Evolutionary conservation across 2,113 vertebrate species (phyloP), one percentile per base, ranked within the genome.

Genomic region (Pedetes capensis): DNA sequence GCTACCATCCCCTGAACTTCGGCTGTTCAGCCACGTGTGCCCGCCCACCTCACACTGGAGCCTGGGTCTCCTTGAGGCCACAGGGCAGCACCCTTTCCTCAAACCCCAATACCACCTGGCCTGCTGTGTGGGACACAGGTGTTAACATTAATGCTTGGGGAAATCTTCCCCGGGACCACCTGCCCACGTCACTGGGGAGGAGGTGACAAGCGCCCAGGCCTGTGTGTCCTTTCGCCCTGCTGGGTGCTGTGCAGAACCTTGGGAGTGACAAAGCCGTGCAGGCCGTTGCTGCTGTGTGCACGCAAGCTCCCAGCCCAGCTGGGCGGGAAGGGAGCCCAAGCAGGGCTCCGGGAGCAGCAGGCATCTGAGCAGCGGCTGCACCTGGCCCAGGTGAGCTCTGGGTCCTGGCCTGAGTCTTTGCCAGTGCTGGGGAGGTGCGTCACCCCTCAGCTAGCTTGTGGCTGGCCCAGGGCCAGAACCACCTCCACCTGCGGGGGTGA

Each of bases 301-400:
- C 25, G 39, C 37, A 78, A 63, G 17, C 6, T 53, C 83, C 64
- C 37, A 47, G 87, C n/a, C 17, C 66, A 74, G 63, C 51, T 47
- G 78, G 37, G 2, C 2, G 55, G 87, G 75, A 90, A 57, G 34
- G 27, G 68, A 68, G 78, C 18, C 27, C 37, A 20, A 34, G 74
- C 3, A 53, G 75, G 59, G 27, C 25, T 10, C 9, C 76, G 16
- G 55, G 29, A 39, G 83, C 55, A 66, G 66, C 14, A 20, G 44
- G 34, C 61, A 66, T 53, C 66, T 25, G 42, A 57, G 71, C 53
- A 87, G 69, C 42, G 76, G 34, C 51, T 29, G 59, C 83, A 42
- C n/a, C 84, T 55, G 89, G 89, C 71, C 91, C 91, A 86, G 79
- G 93, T 53, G 91, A 96, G 74, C 57, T 78, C 51, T 72, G 29